Base-by-base conservation (phyloP, 2,797 vertebrate species). In the Sparus aurata region DNA sequence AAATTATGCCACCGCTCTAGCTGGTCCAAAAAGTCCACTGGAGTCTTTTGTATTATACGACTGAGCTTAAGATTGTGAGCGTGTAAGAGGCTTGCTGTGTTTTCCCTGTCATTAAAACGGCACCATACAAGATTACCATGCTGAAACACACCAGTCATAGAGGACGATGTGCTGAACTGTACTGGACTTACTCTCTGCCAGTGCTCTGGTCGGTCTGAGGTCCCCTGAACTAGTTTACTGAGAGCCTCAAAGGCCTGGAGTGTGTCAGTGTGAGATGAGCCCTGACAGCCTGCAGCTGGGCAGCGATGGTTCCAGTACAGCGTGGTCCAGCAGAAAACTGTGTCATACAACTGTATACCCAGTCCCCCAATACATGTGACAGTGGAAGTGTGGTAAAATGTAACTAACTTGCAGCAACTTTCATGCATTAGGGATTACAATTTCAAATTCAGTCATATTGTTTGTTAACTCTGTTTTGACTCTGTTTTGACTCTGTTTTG, bases 161-260 rank as follows among this genome's bases (percentile, higher is more conserved):
- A 50, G 22, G 53, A 18, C 49, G 20, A 47, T 72, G 20, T n/a
- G 41, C 22, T 70, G 66, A 46, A 49, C 53, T 55, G 25, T 23
- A 6, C 17, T 68, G 38, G 10, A 73, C 66, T 60, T 61, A 11
- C 20, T 61, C 53, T 49, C 52, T 59, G 72, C 25, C 73, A 43
- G 69, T 75, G 53, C 49, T 64, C 64, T 69, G 77, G 62, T 73
- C 75, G 77, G 71, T 66, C 68, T 79, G 82, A 70, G 76, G 77
- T 77, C 74, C 75, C 74, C 69, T 86, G 66, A 79, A 85, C 77
- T 81, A 69, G 86, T 91, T 88, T 76, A 69, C 52, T 50, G 75
- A 64, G 74, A 85, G 80, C 73, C 80, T 89, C 79, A 75, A 83
- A 85, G 84, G 84, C 87, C 81, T 50, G 77, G 25, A 64, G 45